Evolutionary conservation across 2,113 vertebrate genomes (phyloP).

Genomic region (Benthochromis sp.): DNA sequence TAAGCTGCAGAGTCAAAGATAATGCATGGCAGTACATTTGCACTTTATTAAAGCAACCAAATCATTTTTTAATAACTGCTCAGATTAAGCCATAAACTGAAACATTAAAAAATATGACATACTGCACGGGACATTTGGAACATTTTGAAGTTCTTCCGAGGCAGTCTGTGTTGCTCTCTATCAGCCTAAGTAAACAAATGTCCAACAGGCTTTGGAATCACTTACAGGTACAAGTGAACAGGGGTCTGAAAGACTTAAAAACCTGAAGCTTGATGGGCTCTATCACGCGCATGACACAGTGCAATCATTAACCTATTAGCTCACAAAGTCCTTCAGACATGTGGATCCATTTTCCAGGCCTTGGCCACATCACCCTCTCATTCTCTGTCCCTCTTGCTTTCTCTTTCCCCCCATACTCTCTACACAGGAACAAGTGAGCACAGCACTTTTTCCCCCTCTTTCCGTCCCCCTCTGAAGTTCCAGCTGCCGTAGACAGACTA

Average conservation of each 20-base stretch:
- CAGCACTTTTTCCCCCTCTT: neutral
- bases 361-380: constrained; percentile 27
- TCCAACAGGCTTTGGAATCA: constrained; percentile 1
- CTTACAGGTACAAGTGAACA: neutral
- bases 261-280: neutral
- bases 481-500: constrained; percentile 62
- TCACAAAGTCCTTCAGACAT: constrained; percentile 32
- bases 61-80: neutral
- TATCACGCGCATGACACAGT: constrained; percentile 5
- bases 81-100: neutral
- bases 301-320: constrained; percentile 37
- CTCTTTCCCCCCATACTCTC: neutral
- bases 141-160: neutral
- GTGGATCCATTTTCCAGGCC: constrained; percentile 45
- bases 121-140: neutral
- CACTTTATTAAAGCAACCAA: neutral
- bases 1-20: neutral
- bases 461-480: constrained; percentile 47
- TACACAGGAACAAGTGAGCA: constrained; percentile 41
- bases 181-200: neutral
- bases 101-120: neutral
- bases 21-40: neutral
- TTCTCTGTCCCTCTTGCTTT: neutral
- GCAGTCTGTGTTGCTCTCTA: neutral
- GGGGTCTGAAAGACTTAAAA: neutral